Evolutionary conservation across 1,140 invertebrate genomes (phyloP), one percentile per base, ranked within the genome.

Genomic region (Lucilia cuprina): DNA sequence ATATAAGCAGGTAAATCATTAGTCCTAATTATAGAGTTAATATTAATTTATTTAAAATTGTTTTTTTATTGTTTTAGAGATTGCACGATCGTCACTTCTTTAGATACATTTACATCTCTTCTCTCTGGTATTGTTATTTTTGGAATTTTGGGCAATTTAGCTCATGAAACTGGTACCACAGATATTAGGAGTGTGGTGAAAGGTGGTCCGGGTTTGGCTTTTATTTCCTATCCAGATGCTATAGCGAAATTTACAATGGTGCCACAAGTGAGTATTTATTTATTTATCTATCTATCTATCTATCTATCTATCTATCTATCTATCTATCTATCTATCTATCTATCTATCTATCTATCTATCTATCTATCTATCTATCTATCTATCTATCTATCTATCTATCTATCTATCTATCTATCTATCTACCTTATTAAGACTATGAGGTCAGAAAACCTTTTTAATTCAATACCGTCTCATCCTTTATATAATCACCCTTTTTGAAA

Each of bases 201-300:
- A 83, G 93, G 93, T 2, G 94, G 94, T 5, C 92, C 94, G 47
- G 95, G 94, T 2, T 90, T 95, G 60, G 95, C 95, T 9, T 94
- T 96, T 86, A 93, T 97, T 21, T 96, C 96, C 0, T 98, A 98
- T 91, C 96, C 97, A 1, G 96, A 97, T 87, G 97, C 97, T 0
- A 95, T 98, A 83, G 93, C 96, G 4, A 96, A 96, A 90, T 96
- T 97, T 85, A 94, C 94, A 10, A 91, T 93, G 70, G 91, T 95
- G 82, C 96, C 96, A 0, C 96, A 96, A 92, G 94, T 96, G 91
- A 74, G 30, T 77, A 13, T 65, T 65, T 30, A 30, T 30, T 30
- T 30, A 30, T 30, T 30, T 30, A 1, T 30, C 25, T 30, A 30
- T 2, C 25, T 30, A 30, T 2, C 25, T 30, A 30, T 2, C 25